A percentile compares a stretch with the other conserved stretches of the same genome.
Evolutionary conservation across 1,140 invertebrate species (phyloP).

Genomic region (Calliopsis andreniformis): DNA sequence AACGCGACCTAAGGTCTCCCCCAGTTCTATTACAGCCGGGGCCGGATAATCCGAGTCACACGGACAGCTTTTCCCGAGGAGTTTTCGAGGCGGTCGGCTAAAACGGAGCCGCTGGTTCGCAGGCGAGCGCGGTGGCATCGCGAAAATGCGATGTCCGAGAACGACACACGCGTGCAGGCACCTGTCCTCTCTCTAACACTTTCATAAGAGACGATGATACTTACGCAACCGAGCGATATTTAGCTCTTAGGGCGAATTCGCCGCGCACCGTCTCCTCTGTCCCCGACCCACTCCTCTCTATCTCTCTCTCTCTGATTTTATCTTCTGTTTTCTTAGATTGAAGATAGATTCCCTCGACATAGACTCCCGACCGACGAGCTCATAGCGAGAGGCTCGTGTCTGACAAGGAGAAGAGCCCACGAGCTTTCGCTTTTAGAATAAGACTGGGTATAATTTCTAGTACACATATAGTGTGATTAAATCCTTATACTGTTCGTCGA

Average conservation of each 20-base stretch:
- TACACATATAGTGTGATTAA: too few species aligned
- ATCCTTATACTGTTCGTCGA: too few species aligned
- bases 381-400: too few species aligned
- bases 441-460: too few species aligned
- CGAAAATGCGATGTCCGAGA: constrained; percentile 57
- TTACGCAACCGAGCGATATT: constrained; percentile 75
- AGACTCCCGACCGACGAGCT: too few species aligned
- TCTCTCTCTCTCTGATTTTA: too few species aligned
- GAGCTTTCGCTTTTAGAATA: too few species aligned
- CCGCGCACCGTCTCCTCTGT: constrained; percentile 10
- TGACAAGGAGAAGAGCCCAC: too few species aligned
- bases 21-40: constrained; percentile 10
- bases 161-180: constrained; percentile 49
- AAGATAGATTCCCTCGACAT: too few species aligned
- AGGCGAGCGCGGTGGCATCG: constrained; percentile 17
- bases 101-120: constrained; percentile 31
- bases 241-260: constrained; percentile 69
- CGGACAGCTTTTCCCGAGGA: constrained; percentile 1
- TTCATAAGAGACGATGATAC: constrained; percentile 62
- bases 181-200: constrained; percentile 65
- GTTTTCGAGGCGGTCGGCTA: constrained; percentile 26
- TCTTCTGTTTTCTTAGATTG: too few species aligned
- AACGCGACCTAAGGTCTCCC: constrained; percentile 24
- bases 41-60: constrained; percentile 22
- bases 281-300: background rate